These are phyloP conservation scores for Cygnus atratus DNA, from an alignment of 2,113 vertebrate genomes.

Conservation along the genomic window DNA sequence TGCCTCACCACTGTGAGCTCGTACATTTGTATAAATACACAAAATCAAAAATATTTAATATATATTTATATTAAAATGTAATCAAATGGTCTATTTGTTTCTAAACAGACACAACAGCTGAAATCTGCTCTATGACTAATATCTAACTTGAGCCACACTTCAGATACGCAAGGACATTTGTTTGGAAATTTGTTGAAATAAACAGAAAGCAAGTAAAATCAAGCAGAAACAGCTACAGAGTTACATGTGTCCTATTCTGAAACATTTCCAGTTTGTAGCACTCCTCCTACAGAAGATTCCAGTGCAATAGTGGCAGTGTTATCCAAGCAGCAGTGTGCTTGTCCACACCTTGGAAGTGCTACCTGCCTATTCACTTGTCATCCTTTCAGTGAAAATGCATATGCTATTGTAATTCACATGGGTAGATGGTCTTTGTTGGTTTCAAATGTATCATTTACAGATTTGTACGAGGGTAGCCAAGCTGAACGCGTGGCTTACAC, in stretches of 20 bases:
- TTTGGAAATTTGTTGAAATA: not conserved
- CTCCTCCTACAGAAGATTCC: not conserved
- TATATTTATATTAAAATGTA: not conserved
- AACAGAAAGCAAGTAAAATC: not conserved
- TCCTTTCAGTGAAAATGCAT: not conserved
- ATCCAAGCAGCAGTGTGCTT: accelerated
- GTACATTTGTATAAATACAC: not conserved
- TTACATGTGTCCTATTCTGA: not conserved
- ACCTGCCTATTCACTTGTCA: not conserved
- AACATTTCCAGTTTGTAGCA: not conserved
- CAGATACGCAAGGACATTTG: not conserved
- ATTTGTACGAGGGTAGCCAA: not conserved
- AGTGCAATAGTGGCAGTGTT: accelerated
- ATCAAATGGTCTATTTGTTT: not conserved
- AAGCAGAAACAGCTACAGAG: not conserved
- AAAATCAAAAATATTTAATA: not conserved
- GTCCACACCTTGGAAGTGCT: not conserved
- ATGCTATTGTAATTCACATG: not conserved
- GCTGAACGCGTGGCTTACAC: not conserved
- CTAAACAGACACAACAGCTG: not conserved
- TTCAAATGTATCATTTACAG: not conserved
- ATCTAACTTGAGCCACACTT: not conserved
- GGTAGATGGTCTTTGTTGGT: not conserved
- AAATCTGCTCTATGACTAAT: not conserved
- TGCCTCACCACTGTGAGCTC: not conserved